Base-by-base conservation (phyloP, 2,113 vertebrate species). In the Boulengerochromis microlepis region DNA sequence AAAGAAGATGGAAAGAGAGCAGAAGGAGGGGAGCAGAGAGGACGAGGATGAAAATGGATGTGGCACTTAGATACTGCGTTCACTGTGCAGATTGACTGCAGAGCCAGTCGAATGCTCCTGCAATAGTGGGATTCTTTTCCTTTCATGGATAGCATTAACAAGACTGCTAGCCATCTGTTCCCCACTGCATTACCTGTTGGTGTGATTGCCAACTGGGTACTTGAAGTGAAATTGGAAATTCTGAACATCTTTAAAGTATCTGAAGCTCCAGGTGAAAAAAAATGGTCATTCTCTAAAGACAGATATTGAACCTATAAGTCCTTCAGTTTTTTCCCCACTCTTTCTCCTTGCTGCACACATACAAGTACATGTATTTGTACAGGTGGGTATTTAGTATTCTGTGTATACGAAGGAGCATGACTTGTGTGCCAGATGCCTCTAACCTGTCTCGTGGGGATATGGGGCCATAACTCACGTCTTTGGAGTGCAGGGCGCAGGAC, bases 391-490 rank as follows among this genome's bases (percentile, higher is more conserved):
- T 90, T 89, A 86, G 89, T 93, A 94, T 95, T 95, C 90, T 85
- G 18, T 42, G 87, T 89, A 86, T 52, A 94, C 61, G 7, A 29
- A 86, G 85, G 87, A 87, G 80, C 76, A 52, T n/a, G 89, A 84
- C 40, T 50, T 81, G 84, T 66, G 89, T 85, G 90, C 90, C 89
- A 92, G 89, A 89, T 91, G 86, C 90, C 86, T 93, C 91, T 52
- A 86, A 90, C 90, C 86, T 86, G 83, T 91, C 90, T 92, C 80
- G 54, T 50, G 59, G 87, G 89, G 59, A 86, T 88, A 85, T 66
- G 84, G 89, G 89, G 91, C 90, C 88, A 91, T 95, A 94, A 95
- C 85, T 94, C 92, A 92, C 33, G 5, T 90, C 90, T 83, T 78
- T 42, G 81, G 87, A 91, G 90, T 93, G 92, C 91, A 81, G 87